phyloP scores from a whole-genome alignment of 1,140 invertebrate genomes.

The Drosophila ohnishii region DNA sequence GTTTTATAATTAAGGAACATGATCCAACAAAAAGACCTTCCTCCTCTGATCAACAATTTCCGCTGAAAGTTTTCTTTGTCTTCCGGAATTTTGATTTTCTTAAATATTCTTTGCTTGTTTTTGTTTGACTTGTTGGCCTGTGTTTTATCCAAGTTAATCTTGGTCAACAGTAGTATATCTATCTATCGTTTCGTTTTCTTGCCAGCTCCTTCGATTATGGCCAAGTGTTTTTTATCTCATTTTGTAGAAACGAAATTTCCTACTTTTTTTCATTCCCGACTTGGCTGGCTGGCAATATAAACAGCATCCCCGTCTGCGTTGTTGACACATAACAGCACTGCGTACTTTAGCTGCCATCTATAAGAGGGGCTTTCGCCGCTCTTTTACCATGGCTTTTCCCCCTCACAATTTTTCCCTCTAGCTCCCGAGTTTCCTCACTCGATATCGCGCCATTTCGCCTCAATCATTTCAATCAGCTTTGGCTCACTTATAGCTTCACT shows the following conservation, averaged over 20 bases:
- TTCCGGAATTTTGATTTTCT: constrained; percentile 8
- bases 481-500: constrained; percentile 72
- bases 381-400: not conserved
- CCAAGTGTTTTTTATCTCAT: constrained; percentile 50
- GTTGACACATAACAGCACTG: constrained; percentile 68
- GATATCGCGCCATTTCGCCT: constrained; percentile 77
- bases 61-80: constrained; percentile 3
- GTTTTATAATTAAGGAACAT: not conserved
- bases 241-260: constrained; percentile 60
- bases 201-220: constrained; percentile 28
- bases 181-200: constrained; percentile 7
- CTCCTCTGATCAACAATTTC: constrained; percentile 1
- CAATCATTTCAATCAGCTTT: constrained; percentile 80
- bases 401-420: not conserved
- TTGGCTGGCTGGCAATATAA: constrained; percentile 56
- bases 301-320: constrained; percentile 50
- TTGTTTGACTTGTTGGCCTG: constrained; percentile 27
- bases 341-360: constrained; percentile 45
- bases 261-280: constrained; percentile 40
- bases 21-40: not conserved
- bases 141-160: constrained; percentile 35
- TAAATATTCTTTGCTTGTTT: constrained; percentile 1
- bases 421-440: constrained; percentile 28
- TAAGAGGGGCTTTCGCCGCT: constrained; percentile 19
- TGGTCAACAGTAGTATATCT: constrained; percentile 28